These are phyloP conservation scores for Noctua comes DNA, from an alignment of 2,888 invertebrate species.

Conservation along the genomic window DNA sequence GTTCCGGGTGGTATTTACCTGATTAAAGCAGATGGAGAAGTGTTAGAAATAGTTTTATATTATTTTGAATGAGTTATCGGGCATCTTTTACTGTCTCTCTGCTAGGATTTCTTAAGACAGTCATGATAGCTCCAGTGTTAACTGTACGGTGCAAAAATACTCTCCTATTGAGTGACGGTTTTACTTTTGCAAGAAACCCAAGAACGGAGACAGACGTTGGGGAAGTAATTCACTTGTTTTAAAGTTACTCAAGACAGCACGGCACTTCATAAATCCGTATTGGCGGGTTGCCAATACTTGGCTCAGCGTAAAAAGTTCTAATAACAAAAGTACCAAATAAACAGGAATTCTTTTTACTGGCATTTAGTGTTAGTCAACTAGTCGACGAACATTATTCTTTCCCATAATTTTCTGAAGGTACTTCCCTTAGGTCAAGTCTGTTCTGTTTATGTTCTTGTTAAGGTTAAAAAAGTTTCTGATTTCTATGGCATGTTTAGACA, in stretches of 20 bases:
- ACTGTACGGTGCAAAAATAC: neutral
- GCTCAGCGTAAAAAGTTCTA: neutral
- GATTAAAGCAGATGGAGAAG: neutral
- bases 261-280: neutral
- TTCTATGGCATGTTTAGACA: neutral
- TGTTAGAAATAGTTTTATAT: neutral
- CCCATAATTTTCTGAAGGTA: neutral
- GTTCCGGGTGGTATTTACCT: slow-evolving; percentile 78
- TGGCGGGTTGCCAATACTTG: neutral
- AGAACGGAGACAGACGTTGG: neutral
- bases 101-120: neutral
- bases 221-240: neutral
- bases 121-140: neutral
- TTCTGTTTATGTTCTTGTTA: neutral
- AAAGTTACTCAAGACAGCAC: neutral
- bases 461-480: neutral
- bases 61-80: neutral
- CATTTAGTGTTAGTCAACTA: neutral
- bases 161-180: too few relatives aligned
- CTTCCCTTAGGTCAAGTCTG: neutral
- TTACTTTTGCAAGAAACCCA: neutral
- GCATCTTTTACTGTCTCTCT: neutral
- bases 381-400: neutral
- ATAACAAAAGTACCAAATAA: neutral
- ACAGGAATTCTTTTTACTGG: neutral